Evolutionary conservation across 2,888 invertebrate genomes (phyloP).

Genomic region (Bhutanitis thaidina): DNA sequence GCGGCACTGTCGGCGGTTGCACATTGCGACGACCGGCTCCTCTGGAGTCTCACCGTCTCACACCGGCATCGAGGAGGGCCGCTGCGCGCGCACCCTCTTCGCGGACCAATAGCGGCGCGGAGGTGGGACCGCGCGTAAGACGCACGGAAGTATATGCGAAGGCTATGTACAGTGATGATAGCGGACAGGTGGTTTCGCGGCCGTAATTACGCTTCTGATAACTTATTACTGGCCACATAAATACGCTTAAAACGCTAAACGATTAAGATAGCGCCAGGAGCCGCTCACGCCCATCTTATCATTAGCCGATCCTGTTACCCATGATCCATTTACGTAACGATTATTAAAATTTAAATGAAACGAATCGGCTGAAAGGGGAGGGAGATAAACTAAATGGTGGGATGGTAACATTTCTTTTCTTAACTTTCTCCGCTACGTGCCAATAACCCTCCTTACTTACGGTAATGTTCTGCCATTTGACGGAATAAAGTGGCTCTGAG

Average conservation of each 20-base stretch:
- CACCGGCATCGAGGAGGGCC: conserved; percentile 67
- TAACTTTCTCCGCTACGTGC: neutral
- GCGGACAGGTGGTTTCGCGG: conserved; percentile 79
- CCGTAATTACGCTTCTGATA: conserved; percentile 77
- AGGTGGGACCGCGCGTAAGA: conserved; percentile 76
- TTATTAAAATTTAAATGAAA: conserved; percentile 17
- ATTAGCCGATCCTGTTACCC: conserved; percentile 18
- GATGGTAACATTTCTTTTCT: neutral
- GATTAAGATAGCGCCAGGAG: conserved; percentile 66
- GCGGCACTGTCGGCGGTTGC: conserved; percentile 59
- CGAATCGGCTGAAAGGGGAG: neutral
- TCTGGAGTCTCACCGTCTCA: conserved; percentile 61
- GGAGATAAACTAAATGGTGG: neutral
- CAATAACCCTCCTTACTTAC: neutral
- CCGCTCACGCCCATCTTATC: conserved; percentile 43
- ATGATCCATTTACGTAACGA: conserved; percentile 9
- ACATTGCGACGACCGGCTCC: conserved; percentile 67
- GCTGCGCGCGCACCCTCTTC: conserved; percentile 67
- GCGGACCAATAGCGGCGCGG: conserved; percentile 62
- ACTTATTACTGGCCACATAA: conserved; percentile 71
- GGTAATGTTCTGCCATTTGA: neutral
- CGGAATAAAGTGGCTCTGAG: too few relatives aligned
- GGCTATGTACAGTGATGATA: conserved; percentile 77
- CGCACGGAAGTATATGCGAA: conserved; percentile 79
- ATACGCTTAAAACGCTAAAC: conserved; percentile 65